phyloP scores from a whole-genome alignment of 1,140 invertebrate species.

The Amyelois transitella region DNA sequence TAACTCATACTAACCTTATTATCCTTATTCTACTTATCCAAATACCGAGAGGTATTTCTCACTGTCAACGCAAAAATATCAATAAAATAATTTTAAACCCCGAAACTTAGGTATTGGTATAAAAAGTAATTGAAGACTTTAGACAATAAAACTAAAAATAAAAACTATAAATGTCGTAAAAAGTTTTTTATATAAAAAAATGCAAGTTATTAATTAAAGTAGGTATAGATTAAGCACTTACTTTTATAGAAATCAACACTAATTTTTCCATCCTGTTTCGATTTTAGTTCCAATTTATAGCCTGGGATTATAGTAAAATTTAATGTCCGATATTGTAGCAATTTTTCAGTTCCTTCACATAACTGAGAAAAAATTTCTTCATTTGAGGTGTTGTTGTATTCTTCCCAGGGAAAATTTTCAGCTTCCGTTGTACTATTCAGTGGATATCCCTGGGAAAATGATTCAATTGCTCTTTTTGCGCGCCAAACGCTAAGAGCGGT shows the following conservation, averaged over 20 bases:
- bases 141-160: too few relatives aligned
- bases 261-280: conserved; percentile 46
- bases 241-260: conserved; percentile 58
- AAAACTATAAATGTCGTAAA: not conserved
- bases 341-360: conserved; percentile 41
- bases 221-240: conserved; percentile 33
- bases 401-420: conserved; percentile 53
- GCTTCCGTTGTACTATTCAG: conserved; percentile 25
- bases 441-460: conserved; percentile 19
- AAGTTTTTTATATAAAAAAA: not conserved
- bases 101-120: too few relatives aligned
- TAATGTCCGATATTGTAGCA: conserved; percentile 44
- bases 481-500: conserved; percentile 57
- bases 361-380: conserved; percentile 47
- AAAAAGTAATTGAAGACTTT: too few relatives aligned
- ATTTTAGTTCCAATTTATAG: conserved; percentile 40
- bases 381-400: conserved; percentile 41
- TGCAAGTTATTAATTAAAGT: not conserved
- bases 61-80: too few relatives aligned
- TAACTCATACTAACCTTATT: too few relatives aligned
- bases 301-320: conserved; percentile 41
- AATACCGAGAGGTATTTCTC: too few relatives aligned
- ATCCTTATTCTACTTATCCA: too few relatives aligned
- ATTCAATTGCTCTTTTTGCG: conserved; percentile 43
- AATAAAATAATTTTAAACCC: too few relatives aligned